Percentiles rank a stretch among this genome's conserved stretches.
These are phyloP conservation scores for Strix uralensis DNA, from an alignment of 2,113 vertebrate genomes.

Conservation along the genomic window DNA sequence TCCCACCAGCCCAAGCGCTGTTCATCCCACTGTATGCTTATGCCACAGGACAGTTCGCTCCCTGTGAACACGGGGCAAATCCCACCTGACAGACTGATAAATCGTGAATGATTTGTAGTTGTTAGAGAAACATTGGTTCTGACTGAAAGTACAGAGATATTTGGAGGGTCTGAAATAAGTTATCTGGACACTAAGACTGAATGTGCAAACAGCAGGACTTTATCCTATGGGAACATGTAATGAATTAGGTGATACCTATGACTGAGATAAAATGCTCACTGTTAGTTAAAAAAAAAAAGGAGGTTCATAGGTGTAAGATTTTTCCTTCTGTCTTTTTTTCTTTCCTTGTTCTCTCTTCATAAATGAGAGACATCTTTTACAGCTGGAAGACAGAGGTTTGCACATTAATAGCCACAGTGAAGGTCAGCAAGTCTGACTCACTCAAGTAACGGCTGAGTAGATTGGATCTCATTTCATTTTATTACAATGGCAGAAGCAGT, in stretches of 20 bases:
- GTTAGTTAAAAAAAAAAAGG: not conserved
- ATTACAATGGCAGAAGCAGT: slow-evolving; percentile 47
- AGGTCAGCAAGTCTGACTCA: slow-evolving; percentile 63
- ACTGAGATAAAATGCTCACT: not conserved
- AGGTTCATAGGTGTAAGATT: not conserved
- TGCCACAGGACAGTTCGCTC: not conserved
- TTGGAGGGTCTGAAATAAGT: not conserved
- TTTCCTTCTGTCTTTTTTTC: not conserved
- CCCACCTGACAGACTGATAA: not conserved
- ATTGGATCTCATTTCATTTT: slow-evolving; percentile 65
- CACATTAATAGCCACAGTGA: slow-evolving; percentile 57
- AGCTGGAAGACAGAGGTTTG: slow-evolving; percentile 34
- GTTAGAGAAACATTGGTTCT: not conserved
- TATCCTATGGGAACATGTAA: not conserved
- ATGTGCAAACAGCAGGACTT: not conserved
- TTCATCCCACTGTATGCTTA: not conserved
- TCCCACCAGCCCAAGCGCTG: not conserved
- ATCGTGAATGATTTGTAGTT: not conserved
- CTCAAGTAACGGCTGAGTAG: slow-evolving; percentile 23
- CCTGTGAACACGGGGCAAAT: not conserved
- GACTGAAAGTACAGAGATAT: not conserved
- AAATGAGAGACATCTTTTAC: slow-evolving; percentile 21
- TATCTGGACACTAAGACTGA: not conserved
- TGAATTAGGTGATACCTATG: not conserved
- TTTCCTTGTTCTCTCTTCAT: slow-evolving; percentile 39